These are phyloP conservation scores for Eolophus roseicapilla DNA, from an alignment of 2,113 vertebrate species.

Conservation along the genomic window DNA sequence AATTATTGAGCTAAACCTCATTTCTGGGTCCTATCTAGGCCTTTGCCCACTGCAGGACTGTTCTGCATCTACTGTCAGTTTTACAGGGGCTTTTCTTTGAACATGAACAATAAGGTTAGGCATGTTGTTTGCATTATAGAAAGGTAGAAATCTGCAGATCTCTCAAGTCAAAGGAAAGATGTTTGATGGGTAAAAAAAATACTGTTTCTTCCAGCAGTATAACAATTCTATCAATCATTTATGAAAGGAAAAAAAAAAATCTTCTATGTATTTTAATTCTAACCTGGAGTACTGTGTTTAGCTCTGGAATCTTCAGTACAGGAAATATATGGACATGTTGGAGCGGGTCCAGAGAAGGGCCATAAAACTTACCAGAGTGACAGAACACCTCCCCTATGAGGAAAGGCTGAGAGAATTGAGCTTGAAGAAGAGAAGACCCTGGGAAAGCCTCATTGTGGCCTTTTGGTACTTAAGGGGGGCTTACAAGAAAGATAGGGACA, in stretches of 20 bases:
- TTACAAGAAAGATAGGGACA: too few species aligned
- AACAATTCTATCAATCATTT: background rate
- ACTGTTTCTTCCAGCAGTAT: background rate
- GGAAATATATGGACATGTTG: too few species aligned
- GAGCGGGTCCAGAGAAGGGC: too few species aligned
- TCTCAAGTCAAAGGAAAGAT: background rate
- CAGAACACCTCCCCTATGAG: too few species aligned
- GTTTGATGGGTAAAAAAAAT: background rate
- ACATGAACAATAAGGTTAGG: background rate
- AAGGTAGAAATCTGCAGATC: background rate
- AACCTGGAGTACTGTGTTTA: too few species aligned
- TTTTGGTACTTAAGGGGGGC: too few species aligned
- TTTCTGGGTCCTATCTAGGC: background rate
- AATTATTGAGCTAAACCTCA: background rate
- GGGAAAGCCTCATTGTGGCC: too few species aligned
- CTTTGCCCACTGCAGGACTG: background rate
- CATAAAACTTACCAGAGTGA: too few species aligned
- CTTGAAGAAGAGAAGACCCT: too few species aligned
- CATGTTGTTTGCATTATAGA: background rate
- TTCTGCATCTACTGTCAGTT: background rate
- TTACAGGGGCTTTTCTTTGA: background rate
- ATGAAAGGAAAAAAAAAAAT: background rate
- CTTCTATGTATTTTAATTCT: background rate
- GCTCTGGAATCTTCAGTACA: too few species aligned
- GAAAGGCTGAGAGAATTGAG: too few species aligned